Percentiles rank a stretch among this genome's conserved stretches.
These are phyloP conservation scores for Limnephilus auricula DNA, from an alignment of 2,888 invertebrate species.

Conservation along the genomic window DNA sequence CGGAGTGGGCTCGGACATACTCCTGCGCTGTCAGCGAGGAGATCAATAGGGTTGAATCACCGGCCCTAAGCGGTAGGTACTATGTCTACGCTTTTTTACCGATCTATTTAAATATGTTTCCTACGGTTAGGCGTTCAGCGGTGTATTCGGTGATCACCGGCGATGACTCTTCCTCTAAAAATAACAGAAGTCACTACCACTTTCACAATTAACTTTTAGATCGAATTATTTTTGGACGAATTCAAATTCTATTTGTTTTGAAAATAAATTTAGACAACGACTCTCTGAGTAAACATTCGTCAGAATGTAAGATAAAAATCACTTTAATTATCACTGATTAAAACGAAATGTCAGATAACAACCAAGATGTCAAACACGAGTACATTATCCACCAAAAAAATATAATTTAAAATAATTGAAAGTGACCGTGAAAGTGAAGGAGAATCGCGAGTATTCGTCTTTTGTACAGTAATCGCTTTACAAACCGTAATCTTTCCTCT, in stretches of 20 bases:
- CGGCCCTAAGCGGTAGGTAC: constrained; percentile 4
- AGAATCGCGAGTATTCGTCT: neutral
- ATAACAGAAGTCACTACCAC: constrained; percentile 35
- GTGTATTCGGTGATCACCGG: neutral
- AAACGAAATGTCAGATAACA: neutral
- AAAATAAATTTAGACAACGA: neutral
- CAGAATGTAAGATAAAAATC: neutral
- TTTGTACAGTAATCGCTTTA: neutral
- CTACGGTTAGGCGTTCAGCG: neutral
- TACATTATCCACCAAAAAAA: neutral
- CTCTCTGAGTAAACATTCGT: neutral
- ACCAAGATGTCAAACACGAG: constrained; percentile 2
- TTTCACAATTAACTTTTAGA: constrained; percentile 1
- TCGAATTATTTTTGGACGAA: neutral
- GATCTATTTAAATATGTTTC: neutral
- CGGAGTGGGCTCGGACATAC: neutral
- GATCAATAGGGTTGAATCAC: constrained; percentile 45
- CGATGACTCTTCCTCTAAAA: constrained; percentile 36
- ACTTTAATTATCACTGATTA: neutral
- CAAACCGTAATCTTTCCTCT: neutral
- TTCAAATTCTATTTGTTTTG: neutral
- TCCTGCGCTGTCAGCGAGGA: constrained; percentile 38
- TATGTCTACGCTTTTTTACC: constrained; percentile 21
- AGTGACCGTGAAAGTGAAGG: neutral
- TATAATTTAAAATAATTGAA: neutral